phyloP scores from a whole-genome alignment of 1,140 invertebrate genomes.

The Bombus turneri region DNA sequence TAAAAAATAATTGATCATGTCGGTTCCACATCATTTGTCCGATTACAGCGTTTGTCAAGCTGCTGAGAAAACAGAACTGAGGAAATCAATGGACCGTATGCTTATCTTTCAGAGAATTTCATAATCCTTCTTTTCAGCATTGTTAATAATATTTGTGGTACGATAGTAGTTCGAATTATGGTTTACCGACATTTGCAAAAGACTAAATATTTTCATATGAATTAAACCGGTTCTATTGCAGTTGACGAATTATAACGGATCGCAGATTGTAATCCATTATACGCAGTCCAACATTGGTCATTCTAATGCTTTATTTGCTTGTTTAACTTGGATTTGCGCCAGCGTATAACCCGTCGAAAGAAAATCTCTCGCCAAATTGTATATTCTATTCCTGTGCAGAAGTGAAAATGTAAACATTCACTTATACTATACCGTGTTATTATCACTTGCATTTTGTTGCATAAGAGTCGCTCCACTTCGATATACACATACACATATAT shows the following conservation, averaged over 20 bases:
- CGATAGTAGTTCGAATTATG: background rate
- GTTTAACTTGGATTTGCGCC: conserved; percentile 43
- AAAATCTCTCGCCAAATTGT: conserved; percentile 48
- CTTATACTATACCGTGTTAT: background rate
- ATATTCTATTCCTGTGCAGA: conserved; percentile 44
- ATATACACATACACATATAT: background rate
- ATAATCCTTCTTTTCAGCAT: background rate
- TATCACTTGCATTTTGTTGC: background rate
- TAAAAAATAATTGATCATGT: background rate
- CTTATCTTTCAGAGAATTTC: background rate
- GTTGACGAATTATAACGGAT: conserved; percentile 41
- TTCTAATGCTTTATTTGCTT: conserved; percentile 55
- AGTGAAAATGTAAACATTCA: conserved; percentile 53
- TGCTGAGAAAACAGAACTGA: background rate
- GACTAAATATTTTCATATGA: background rate
- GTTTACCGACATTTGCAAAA: background rate
- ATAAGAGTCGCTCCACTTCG: background rate
- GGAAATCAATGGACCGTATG: background rate
- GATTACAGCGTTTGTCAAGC: conserved; percentile 5
- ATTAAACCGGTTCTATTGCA: background rate
- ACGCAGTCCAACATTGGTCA: conserved; percentile 20
- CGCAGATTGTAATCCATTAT: conserved; percentile 52
- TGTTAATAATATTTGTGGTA: background rate
- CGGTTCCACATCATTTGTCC: background rate
- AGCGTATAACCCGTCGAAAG: conserved; percentile 32